Percentiles rank a stretch among this genome's conserved stretches.
phyloP scores from a whole-genome alignment of 2,797 vertebrate genomes.

The Clamator glandarius region DNA sequence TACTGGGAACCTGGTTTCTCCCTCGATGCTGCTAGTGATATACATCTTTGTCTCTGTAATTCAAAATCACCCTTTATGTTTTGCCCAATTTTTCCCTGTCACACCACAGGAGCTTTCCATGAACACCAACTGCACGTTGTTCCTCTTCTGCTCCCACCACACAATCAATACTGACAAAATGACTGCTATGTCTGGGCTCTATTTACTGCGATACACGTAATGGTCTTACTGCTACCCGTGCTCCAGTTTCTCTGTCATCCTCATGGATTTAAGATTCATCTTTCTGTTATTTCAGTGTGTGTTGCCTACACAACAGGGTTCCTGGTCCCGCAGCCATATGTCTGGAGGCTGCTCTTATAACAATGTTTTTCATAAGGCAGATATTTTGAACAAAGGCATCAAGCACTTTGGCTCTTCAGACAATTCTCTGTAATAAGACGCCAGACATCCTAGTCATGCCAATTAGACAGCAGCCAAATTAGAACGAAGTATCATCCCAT shows the following conservation, averaged over 20 bases:
- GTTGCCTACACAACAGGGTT: not conserved
- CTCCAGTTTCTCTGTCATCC: not conserved
- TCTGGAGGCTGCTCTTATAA: not conserved
- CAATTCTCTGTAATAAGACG: not conserved
- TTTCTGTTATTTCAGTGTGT: not conserved
- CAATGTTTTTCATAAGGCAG: not conserved
- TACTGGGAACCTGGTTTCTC: not conserved
- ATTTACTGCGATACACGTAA: not conserved
- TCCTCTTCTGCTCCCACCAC: not conserved
- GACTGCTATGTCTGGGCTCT: not conserved
- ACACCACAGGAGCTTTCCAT: not conserved
- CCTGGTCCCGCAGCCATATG: not conserved
- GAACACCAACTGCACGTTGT: not conserved
- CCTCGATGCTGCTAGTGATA: not conserved
- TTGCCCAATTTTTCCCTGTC: not conserved
- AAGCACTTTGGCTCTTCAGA: not conserved
- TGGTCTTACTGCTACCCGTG: not conserved
- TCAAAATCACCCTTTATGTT: not conserved
- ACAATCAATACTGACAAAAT: not conserved
- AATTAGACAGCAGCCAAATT: not conserved
- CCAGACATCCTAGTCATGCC: not conserved
- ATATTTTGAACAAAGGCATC: not conserved
- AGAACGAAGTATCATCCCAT: not conserved
- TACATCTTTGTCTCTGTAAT: not conserved
- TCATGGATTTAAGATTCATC: not conserved